Conservation (phyloP, 1,140 invertebrate genomes). For the Dysdera silvatica region DNA sequence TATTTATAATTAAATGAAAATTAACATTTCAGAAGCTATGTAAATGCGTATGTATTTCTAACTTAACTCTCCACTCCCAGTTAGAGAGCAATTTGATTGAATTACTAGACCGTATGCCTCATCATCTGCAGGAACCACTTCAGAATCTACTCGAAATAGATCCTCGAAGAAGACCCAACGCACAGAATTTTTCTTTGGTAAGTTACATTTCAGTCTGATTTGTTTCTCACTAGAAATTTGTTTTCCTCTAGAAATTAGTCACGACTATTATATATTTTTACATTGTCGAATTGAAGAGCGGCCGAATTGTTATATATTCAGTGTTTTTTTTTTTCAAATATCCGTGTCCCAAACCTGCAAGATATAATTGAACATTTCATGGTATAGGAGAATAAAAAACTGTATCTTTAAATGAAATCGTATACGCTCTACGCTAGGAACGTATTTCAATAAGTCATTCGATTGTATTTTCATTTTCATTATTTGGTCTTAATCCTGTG, state of each 20-base stretch:
- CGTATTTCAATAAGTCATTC: too few relatives aligned
- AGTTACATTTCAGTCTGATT: constrained; percentile 34
- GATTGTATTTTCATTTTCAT: too few relatives aligned
- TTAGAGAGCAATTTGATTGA: constrained; percentile 68
- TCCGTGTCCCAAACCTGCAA: too few relatives aligned
- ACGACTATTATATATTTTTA: constrained; percentile 86
- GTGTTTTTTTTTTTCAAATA: too few relatives aligned
- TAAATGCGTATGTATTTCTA: not conserved
- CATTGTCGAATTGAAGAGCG: too few relatives aligned
- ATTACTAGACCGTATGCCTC: constrained; percentile 66
- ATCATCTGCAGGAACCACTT: constrained; percentile 79
- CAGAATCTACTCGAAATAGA: constrained; percentile 72
- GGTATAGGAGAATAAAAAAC: too few relatives aligned
- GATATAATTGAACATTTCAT: too few relatives aligned
- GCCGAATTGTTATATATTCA: too few relatives aligned
- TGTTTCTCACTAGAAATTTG: not conserved
- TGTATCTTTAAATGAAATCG: too few relatives aligned
- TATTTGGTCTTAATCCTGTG: too few relatives aligned
- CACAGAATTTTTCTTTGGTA: constrained; percentile 83
- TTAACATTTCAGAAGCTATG: not conserved
- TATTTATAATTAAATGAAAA: not conserved
- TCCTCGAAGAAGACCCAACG: constrained; percentile 68
- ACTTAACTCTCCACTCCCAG: constrained; percentile 46
- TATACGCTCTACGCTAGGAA: too few relatives aligned
- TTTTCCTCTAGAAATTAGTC: constrained; percentile 65